These are phyloP conservation scores for Lophotis ruficrista DNA, from an alignment of 2,113 vertebrate species.

Conservation along the genomic window DNA sequence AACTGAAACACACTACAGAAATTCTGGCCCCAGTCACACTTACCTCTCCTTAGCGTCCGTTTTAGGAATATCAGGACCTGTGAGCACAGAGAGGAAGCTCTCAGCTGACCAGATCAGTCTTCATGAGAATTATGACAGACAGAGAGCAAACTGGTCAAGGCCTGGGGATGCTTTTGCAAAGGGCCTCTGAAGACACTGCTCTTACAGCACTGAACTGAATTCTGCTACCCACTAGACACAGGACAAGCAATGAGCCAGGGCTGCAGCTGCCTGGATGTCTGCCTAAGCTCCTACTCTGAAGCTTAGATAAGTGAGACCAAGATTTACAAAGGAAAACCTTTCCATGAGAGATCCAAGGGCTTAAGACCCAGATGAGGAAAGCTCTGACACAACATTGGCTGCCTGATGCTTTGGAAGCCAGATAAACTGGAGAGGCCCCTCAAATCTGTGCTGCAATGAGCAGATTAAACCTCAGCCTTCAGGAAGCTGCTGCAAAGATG, in stretches of 20 bases:
- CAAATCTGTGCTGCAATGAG: not conserved
- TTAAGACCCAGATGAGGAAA: not conserved
- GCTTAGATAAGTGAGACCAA: not conserved
- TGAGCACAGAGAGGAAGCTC: conserved; percentile 25
- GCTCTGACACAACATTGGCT: not conserved
- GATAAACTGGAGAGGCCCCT: not conserved
- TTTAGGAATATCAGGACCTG: conserved; percentile 94
- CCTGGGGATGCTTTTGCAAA: not conserved
- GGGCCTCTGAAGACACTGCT: not conserved
- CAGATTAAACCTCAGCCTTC: not conserved
- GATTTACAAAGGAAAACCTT: not conserved
- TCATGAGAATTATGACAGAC: not conserved
- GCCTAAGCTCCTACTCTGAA: not conserved
- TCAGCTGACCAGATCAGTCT: not conserved
- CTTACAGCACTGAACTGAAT: not conserved
- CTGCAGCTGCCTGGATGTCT: not conserved
- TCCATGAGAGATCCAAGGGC: not conserved
- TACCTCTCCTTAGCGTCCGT: conserved; percentile 90
- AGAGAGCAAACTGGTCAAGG: not conserved
- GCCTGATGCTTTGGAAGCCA: not conserved
- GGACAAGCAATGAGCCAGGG: not conserved
- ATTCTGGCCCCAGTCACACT: not conserved
- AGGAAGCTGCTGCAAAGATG: not conserved
- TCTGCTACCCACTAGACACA: not conserved
- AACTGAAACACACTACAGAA: not conserved